These are phyloP conservation scores for Tribolium castaneum DNA, from an alignment of 1,140 invertebrate species.

Conservation along the genomic window DNA sequence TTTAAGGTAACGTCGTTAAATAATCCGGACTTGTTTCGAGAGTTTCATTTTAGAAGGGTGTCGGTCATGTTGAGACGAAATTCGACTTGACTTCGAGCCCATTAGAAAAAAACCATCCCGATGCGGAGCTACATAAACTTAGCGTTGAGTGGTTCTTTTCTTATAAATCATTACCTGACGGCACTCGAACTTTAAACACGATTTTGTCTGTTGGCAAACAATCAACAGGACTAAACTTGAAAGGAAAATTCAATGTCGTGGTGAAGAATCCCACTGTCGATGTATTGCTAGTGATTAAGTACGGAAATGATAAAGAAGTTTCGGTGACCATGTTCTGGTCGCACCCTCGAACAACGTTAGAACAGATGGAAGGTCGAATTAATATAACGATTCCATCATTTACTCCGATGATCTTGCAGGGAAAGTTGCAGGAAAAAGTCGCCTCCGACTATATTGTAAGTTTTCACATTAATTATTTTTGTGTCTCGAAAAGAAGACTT, in stretches of 20 bases:
- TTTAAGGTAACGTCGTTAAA: slow-evolving; percentile 67
- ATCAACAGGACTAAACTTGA: slow-evolving; percentile 64
- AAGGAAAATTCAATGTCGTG: slow-evolving; percentile 62
- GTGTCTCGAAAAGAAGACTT: slow-evolving; percentile 42
- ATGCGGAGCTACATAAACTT: slow-evolving; percentile 69
- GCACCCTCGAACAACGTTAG: slow-evolving; percentile 67
- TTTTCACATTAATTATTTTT: slow-evolving; percentile 52
- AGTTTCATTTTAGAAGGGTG: slow-evolving; percentile 63
- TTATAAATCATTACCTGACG: slow-evolving; percentile 63
- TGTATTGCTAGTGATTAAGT: slow-evolving; percentile 59
- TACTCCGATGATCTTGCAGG: slow-evolving; percentile 69
- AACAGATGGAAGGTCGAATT: slow-evolving; percentile 70
- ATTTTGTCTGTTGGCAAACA: slow-evolving; percentile 62
- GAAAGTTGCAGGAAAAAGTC: slow-evolving; percentile 69
- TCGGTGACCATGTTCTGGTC: slow-evolving; percentile 66
- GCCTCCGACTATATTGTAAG: slow-evolving; percentile 70
- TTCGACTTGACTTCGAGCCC: slow-evolving; percentile 61
- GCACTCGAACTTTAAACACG: slow-evolving; percentile 60
- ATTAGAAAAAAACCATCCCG: slow-evolving; percentile 51
- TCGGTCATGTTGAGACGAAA: slow-evolving; percentile 68
- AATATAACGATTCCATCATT: slow-evolving; percentile 73
- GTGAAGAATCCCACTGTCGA: slow-evolving; percentile 64
- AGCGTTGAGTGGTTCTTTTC: slow-evolving; percentile 68
- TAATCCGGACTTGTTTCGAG: background rate
- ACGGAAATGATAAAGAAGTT: slow-evolving; percentile 70